Base-by-base conservation (phyloP, 2,888 invertebrate genomes). In the Archaeoteleia sp. region DNA sequence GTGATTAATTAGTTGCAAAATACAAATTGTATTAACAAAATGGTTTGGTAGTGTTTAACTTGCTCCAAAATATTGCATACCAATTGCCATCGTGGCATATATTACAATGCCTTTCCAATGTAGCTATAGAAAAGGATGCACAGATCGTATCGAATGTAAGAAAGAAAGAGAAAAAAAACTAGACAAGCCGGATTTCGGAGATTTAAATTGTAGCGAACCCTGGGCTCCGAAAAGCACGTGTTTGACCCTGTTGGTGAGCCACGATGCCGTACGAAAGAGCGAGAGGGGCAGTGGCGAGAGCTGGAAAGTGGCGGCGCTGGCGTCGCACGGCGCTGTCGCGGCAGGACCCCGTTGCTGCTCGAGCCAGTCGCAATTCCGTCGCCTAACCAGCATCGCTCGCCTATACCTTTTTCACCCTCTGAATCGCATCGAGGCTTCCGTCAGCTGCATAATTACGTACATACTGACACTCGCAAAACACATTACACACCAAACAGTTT, bases 281-380 rank as follows among this genome's bases (percentile, higher is more conserved):
- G 29, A 29, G 29, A 29, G 29, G n/a, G 29, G 27, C 14, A 5
- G 34, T 30, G 53, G 20, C 20, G n/a, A n/a, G n/a, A 86, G 86
- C 86, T 86, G 87, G 87, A 87, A 86, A 85, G 77, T 79, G 83
- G 84, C 68, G 82, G 80, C 80, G 82, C 80, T 78, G 76, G 67
- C 83, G 87, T 88, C 88, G 88, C 87, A 73, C 88, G 88, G 88
- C 88, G 88, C 87, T 88, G 86, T 88, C 88, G 88, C 88, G 88
- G 87, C 88, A 88, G 88, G 88, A 88, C 88, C 88, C 87, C 86
- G 88, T 87, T 88, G 77, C 78, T 74, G 76, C 74, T 76, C 77
- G 78, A 81, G 79, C 79, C 81, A 82, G 82, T 83, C 78, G 82
- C 81, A 81, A 81, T 80, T 79, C 82, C 82, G 82, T 82, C 82